Evolutionary conservation across 2,797 vertebrate species (phyloP), one percentile per base, ranked within the genome.

Genomic region (Eupleurogrammus muticus): DNA sequence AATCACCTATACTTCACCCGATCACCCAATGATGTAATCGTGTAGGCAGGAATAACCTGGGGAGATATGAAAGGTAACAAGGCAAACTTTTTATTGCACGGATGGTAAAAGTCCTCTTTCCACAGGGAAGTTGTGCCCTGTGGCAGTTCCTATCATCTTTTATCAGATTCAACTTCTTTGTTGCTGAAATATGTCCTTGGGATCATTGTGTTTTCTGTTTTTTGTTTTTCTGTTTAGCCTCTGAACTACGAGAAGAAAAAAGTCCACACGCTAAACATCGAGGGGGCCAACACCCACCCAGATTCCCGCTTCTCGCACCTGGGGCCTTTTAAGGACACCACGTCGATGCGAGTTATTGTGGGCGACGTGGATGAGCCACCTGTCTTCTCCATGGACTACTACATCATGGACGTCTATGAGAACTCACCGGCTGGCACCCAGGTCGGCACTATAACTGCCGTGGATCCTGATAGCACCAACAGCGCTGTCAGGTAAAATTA

Each of bases 171-270:
- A 20, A 47, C 12, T 20, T 47, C 9, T 47, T n/a, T n/a, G 42
- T n/a, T 1, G n/a, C 17, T 48, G 13, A 52, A 48, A 28, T 49
- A 3, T 17, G 8, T 20, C 56, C 12, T 21, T 7, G 16, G 16
- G 20, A 28, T 36, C 19, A 1, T 12, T 54, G 12, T 62, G 5
- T 12, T 53, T 53, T 24, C 20, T 64, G n/a, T 55, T 5, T n/a
- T n/a, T n/a, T n/a, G n/a, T n/a, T n/a, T n/a, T 66, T 12, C 32
- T 49, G 58, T 16, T 69, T 90, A 98, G 97, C 94, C 95, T 5
- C 93, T 98, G 73, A 96, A 98, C 87, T 98, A 96, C 51, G 97
- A 98, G 86, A 97, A 96, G 90, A 97, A 95, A 89, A 96, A 96
- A 77, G 94, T 95, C 0, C 97, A 97, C 59, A 95, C 92, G 0